Evolutionary conservation across 1,140 invertebrate species (phyloP).

Genomic region (Rhyzopertha dominica): DNA sequence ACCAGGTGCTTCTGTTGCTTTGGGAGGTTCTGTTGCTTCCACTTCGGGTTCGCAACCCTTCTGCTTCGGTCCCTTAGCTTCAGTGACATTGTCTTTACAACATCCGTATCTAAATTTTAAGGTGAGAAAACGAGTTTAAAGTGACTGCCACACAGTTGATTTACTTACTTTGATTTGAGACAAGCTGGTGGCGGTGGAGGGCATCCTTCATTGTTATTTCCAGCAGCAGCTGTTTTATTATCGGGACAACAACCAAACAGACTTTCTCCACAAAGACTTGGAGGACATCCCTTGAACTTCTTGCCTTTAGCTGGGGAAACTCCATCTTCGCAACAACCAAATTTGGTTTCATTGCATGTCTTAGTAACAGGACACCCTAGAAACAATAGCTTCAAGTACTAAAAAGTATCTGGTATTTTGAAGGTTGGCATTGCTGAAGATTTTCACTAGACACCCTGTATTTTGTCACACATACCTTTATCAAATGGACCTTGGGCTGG

Average conservation of each 20-base stretch:
- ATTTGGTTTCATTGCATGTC: slow-evolving; percentile 76
- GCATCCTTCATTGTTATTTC: slow-evolving; percentile 80
- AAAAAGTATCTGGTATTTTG: slow-evolving; percentile 1
- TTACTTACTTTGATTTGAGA: slow-evolving; percentile 56
- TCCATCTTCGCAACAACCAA: slow-evolving; percentile 85
- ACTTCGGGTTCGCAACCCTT: slow-evolving; percentile 56
- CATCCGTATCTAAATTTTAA: slow-evolving; percentile 62
- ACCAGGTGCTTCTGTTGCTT: slow-evolving; percentile 42
- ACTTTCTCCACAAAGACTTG: slow-evolving; percentile 66
- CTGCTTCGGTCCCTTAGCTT: slow-evolving; percentile 61
- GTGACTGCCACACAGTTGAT: too few relatives aligned
- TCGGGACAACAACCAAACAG: slow-evolving; percentile 85
- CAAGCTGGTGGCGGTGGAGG: slow-evolving; percentile 62
- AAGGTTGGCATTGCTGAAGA: neutral
- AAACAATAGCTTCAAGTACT: slow-evolving; percentile 1
- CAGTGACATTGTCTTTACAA: slow-evolving; percentile 68
- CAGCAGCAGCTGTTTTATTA: slow-evolving; percentile 68
- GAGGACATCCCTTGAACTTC: slow-evolving; percentile 71
- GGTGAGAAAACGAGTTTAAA: too few relatives aligned
- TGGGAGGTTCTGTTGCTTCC: slow-evolving; percentile 36
- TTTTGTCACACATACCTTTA: slow-evolving; percentile 51
- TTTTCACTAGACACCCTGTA: slow-evolving; percentile 1
- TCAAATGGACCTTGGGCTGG: slow-evolving; percentile 79
- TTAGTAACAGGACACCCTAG: slow-evolving; percentile 62
- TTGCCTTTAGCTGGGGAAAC: slow-evolving; percentile 67